Evolutionary conservation across 2,113 vertebrate species (phyloP).

Genomic region (Toxostoma redivivum): DNA sequence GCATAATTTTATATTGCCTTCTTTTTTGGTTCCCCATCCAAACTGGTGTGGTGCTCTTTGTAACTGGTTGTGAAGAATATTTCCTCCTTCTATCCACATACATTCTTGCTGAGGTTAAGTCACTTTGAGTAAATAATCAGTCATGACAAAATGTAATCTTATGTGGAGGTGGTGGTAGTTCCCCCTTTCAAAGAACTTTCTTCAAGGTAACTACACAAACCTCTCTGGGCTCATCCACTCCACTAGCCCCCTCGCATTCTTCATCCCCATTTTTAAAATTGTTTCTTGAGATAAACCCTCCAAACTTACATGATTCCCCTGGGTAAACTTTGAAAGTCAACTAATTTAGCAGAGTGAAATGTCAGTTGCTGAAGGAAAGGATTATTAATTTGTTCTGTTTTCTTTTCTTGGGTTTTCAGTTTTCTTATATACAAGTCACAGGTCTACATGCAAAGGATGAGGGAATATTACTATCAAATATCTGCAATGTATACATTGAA

Average conservation of each 20-base stretch:
- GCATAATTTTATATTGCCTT: background rate
- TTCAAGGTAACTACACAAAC: background rate
- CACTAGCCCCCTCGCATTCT: background rate
- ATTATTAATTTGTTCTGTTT: slow-evolving; percentile 53
- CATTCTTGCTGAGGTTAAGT: background rate
- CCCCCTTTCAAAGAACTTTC: background rate
- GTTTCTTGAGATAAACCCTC: slow-evolving; percentile 38
- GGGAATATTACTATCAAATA: background rate
- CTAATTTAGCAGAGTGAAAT: slow-evolving; percentile 53
- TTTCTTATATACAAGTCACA: background rate
- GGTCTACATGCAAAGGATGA: background rate
- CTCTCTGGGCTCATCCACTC: background rate
- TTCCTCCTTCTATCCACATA: background rate
- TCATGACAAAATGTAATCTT: background rate
- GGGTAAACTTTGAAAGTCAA: slow-evolving; percentile 41
- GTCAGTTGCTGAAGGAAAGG: slow-evolving; percentile 39
- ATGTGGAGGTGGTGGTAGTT: background rate
- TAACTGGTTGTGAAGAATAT: background rate
- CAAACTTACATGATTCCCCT: background rate
- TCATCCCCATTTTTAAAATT: background rate
- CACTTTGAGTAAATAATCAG: background rate
- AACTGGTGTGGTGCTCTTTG: background rate
- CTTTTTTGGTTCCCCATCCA: background rate
- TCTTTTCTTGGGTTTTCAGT: slow-evolving; percentile 2
- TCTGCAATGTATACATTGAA: background rate